Conservation (phyloP, 2,888 invertebrate genomes). For the Thyatira batis region DNA sequence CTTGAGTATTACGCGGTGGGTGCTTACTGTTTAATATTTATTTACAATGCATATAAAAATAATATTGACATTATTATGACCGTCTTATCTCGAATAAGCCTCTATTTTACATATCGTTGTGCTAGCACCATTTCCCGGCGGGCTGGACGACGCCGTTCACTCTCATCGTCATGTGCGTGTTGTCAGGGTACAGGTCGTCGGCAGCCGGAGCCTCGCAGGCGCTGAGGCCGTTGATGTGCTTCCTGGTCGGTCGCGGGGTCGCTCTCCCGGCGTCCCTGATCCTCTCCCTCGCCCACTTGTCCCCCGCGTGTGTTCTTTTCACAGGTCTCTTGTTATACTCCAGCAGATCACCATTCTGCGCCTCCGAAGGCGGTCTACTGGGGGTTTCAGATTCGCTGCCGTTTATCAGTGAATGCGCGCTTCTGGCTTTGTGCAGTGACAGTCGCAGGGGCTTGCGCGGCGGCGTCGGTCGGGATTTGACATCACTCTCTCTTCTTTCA, state of each 20-base stretch:
- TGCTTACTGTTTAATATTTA: conserved; percentile 40
- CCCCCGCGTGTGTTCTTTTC: conserved; percentile 81
- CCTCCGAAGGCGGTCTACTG: conserved; percentile 58
- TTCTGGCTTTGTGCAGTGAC: conserved; percentile 91
- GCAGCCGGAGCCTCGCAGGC: conserved; percentile 63
- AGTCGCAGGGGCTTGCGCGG: conserved; percentile 92
- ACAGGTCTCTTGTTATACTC: conserved; percentile 80
- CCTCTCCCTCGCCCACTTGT: conserved; percentile 55
- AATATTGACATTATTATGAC: background rate
- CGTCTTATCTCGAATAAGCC: conserved; percentile 1
- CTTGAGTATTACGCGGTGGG: conserved; percentile 66
- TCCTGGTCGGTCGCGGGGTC: conserved; percentile 66
- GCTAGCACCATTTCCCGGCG: conserved; percentile 60
- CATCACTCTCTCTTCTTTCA: conserved; percentile 60
- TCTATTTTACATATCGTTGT: background rate
- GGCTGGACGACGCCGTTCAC: conserved; percentile 35
- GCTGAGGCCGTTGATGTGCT: conserved; percentile 49
- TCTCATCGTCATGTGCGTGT: conserved; percentile 42
- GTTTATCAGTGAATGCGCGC: conserved; percentile 86
- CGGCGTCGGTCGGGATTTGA: conserved; percentile 87
- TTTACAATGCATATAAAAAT: conserved; percentile 29
- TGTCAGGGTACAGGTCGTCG: conserved; percentile 67
- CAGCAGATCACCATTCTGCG: conserved; percentile 48
- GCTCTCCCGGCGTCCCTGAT: conserved; percentile 55
- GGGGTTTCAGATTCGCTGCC: conserved; percentile 72